Base-by-base conservation (phyloP, 2,888 invertebrate genomes). In the Calliopum simillimum region DNA sequence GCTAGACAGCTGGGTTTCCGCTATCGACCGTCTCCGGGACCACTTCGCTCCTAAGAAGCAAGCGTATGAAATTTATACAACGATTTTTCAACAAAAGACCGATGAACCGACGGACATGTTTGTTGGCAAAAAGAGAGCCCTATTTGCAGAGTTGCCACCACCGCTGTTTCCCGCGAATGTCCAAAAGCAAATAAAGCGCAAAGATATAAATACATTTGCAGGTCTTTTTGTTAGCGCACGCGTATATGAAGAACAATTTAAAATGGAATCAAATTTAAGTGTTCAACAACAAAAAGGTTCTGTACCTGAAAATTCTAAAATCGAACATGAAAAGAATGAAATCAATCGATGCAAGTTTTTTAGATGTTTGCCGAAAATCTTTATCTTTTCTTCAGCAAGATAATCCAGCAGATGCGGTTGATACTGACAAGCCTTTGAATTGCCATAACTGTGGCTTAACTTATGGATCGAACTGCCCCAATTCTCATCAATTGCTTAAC, bases 71-170 rank as follows among this genome's bases (percentile, higher is more conserved):
- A 59, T 59, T 59, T 59, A 33, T n/a, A 3, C 43, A 5, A 33
- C 12, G 12, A 43, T 59, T 41, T 41, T 13, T 13, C 41, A 59
- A 43, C 58, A 59, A 44, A 33, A 59, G 8, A 3, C 43, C 14
- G 19, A 33, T 43, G 59, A 59, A 43, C 16, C 59, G 11, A 59
- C 59, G 4, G n/a, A n/a, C n/a, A n/a, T n/a, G n/a, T n/a, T n/a
- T n/a, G n/a, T n/a, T n/a, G n/a, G n/a, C n/a, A n/a, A 43, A 43
- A 59, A 59, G 19, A 41, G 59, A 3, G 16, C 13, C 41, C 59
- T 59, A 3, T 43, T 59, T 19, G 13, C 16, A 2, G 43, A 59
- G 13, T n/a, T 59, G 19, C 41, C 14, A 19, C 43, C 41, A 19
- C 19, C 41, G 2, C 44, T n/a, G n/a, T n/a, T 59, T 6, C 8